Percentiles rank a stretch among this genome's conserved stretches.
phyloP scores from a whole-genome alignment of 2,113 vertebrate species.

The Pseudorasbora parva region DNA sequence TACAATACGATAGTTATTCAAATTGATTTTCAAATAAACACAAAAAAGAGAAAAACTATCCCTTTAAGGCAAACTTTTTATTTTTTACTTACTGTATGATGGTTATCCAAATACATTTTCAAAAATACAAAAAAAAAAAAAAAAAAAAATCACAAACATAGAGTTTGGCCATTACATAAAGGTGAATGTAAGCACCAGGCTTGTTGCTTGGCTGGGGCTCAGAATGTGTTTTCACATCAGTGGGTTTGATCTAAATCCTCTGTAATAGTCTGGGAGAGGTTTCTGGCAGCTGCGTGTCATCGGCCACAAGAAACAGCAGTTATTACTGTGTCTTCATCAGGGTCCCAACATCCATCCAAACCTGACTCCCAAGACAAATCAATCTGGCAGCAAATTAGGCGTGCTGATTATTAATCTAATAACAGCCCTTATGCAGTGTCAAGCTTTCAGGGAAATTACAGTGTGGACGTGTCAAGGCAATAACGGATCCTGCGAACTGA shows the following conservation, averaged over 20 bases:
- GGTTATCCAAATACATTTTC: background rate
- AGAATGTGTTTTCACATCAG: slow-evolving; percentile 24
- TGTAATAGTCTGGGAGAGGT: slow-evolving; percentile 29
- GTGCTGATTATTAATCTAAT: slow-evolving; percentile 52
- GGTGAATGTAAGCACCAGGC: background rate
- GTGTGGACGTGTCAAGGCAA: slow-evolving; percentile 16
- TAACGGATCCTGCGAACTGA: background rate
- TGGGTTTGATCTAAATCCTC: slow-evolving; percentile 20
- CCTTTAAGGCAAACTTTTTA: no score
- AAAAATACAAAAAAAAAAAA: background rate
- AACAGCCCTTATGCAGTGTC: slow-evolving; percentile 37
- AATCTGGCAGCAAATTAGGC: slow-evolving; percentile 53
- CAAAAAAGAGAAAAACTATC: background rate
- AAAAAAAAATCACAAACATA: background rate
- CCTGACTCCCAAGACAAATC: slow-evolving; percentile 38
- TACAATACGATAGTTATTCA: background rate
- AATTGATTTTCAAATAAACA: background rate
- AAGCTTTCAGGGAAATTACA: slow-evolving; percentile 46
- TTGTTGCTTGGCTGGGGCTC: background rate
- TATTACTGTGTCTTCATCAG: slow-evolving; percentile 43
- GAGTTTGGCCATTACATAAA: background rate
- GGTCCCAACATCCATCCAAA: slow-evolving; percentile 34
- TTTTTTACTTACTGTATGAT: background rate
- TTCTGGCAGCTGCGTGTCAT: slow-evolving; percentile 44
- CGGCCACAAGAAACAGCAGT: slow-evolving; percentile 35